A percentile compares a stretch with the other conserved stretches of the same genome.
These are phyloP conservation scores for Sussaba pulchella DNA, from an alignment of 2,888 invertebrate genomes.

Conservation along the genomic window DNA sequence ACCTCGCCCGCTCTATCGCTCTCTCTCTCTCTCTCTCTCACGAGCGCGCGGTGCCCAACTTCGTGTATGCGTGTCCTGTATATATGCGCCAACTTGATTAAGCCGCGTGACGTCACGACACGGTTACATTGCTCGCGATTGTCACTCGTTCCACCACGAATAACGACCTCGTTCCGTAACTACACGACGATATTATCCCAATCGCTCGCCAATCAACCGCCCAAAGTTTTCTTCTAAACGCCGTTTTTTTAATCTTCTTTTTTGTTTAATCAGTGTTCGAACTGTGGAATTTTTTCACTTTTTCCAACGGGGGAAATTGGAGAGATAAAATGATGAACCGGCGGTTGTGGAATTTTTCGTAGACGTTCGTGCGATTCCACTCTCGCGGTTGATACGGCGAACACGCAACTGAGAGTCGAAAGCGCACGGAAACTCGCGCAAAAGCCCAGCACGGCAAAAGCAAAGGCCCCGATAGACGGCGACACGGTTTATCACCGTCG, in stretches of 20 bases:
- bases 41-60: neutral
- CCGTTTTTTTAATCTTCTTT: too few species aligned
- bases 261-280: too few species aligned
- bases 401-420: conserved; percentile 79
- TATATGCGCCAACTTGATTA: conserved; percentile 81
- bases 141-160: conserved; percentile 73
- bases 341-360: too few species aligned
- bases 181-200: neutral
- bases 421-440: conserved; percentile 72
- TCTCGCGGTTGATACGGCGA: conserved; percentile 80
- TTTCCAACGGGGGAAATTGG: too few species aligned
- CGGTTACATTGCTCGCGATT: conserved; percentile 82
- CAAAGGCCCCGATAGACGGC: conserved; percentile 77
- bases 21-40: conserved; percentile 18
- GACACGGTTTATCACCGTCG: conserved; percentile 75
- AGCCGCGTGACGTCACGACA: conserved; percentile 82
- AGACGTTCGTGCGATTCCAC: too few species aligned
- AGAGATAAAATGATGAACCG: too few species aligned
- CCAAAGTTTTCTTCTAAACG: too few species aligned
- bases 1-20: too few species aligned
- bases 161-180: conserved; percentile 16
- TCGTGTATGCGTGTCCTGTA: conserved; percentile 3
- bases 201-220: neutral
- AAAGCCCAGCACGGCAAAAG: conserved; percentile 63
- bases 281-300: too few species aligned